Conservation (phyloP, 1,140 invertebrate genomes). For the Marisa cornuarietis region DNA sequence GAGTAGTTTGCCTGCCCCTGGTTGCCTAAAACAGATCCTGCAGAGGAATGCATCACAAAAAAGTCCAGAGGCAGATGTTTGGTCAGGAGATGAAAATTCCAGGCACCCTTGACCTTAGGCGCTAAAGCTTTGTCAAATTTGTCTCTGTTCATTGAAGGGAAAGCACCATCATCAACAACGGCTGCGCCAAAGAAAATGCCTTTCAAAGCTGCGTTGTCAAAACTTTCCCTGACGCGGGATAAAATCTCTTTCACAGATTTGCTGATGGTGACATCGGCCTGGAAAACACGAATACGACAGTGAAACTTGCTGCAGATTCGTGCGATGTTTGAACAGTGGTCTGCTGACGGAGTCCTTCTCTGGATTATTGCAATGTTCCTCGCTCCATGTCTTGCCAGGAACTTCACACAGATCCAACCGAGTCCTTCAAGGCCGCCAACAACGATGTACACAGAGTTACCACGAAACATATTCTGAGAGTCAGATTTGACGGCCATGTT, state of each 20-base stretch:
- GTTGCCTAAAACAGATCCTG: constrained; percentile 41
- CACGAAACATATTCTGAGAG: constrained; percentile 5
- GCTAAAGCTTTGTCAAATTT: constrained; percentile 31
- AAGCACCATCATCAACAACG: background rate
- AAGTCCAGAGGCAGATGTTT: constrained; percentile 39
- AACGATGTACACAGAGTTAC: constrained; percentile 31
- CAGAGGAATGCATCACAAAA: constrained; percentile 49
- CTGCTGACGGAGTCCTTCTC: constrained; percentile 1
- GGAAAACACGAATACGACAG: constrained; percentile 1
- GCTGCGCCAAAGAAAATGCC: constrained; percentile 13
- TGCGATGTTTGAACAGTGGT: background rate
- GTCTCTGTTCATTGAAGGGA: constrained; percentile 31
- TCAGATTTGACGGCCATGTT: background rate
- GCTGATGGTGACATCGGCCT: background rate
- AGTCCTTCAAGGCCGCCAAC: constrained; percentile 41
- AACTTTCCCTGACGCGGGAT: background rate
- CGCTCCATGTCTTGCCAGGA: constrained; percentile 9
- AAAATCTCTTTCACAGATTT: no score
- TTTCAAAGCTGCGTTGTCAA: background rate
- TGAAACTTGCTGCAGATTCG: background rate
- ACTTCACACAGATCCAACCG: constrained; percentile 32
- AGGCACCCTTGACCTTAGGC: constrained; percentile 50
- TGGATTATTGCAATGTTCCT: constrained; percentile 16
- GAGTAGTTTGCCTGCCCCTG: constrained; percentile 45
- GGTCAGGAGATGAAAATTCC: constrained; percentile 50